Evolutionary conservation across 2,113 vertebrate genomes (phyloP).

Genomic region (Gallinago media): DNA sequence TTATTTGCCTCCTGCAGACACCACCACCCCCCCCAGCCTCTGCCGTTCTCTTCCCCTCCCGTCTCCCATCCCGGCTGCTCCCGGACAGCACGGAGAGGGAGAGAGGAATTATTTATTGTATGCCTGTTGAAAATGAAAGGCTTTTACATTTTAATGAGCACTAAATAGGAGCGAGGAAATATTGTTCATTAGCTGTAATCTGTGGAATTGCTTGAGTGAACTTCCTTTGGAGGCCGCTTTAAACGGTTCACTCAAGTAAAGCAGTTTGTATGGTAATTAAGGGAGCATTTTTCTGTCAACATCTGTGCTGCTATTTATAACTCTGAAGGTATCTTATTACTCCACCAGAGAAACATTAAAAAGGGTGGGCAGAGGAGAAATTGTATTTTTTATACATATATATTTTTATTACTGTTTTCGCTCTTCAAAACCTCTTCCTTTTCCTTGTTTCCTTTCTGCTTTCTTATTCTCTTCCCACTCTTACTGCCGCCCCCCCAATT

Average conservation of each 20-base stretch:
- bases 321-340: conserved; percentile 74
- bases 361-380: conserved; percentile 59
- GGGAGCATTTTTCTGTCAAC: conserved; percentile 94
- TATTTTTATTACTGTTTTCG: conserved; percentile 4
- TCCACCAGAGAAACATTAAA: conserved; percentile 68
- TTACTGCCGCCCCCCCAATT: neutral
- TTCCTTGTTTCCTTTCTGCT: conserved; percentile 14
- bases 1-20: conserved; percentile 41
- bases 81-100: conserved; percentile 57
- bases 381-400: neutral
- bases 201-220: conserved; percentile 90
- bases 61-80: conserved; percentile 57
- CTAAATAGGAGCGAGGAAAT: conserved; percentile 89
- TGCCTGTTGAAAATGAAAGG: conserved; percentile 85
- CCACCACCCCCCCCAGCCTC: neutral
- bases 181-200: conserved; percentile 93
- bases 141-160: conserved; percentile 92
- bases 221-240: conserved; percentile 91
- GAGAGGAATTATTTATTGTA: conserved; percentile 85
- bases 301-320: conserved; percentile 97
- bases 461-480: neutral
- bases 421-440: conserved; percentile 13
- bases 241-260: conserved; percentile 96
- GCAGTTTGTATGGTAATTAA: conserved; percentile 99
- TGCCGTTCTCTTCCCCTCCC: conserved; percentile 40